A percentile compares a stretch with the other conserved stretches of the same genome.
These are phyloP conservation scores for Gerris lacustris DNA, from an alignment of 2,888 invertebrate species.

Conservation along the genomic window DNA sequence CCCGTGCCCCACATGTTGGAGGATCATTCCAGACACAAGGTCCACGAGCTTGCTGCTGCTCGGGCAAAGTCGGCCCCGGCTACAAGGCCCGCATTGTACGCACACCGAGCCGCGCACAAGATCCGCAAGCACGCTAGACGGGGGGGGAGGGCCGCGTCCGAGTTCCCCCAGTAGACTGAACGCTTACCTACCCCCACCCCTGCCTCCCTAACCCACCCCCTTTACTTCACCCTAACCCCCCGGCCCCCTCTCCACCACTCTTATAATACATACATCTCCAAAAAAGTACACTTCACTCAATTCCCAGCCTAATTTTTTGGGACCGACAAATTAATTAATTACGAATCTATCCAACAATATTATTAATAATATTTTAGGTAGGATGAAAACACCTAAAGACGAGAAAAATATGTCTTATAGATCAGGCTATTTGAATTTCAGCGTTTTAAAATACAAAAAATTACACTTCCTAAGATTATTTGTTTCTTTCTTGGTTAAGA, in stretches of 20 bases:
- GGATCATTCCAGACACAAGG: constrained; percentile 5
- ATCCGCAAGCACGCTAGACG: background rate
- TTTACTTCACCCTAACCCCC: background rate
- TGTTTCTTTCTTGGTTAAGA: no score
- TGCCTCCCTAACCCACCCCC: background rate
- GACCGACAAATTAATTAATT: no score
- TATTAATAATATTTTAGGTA: no score
- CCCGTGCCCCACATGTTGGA: constrained; percentile 60
- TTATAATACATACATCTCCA: background rate
- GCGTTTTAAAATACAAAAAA: no score
- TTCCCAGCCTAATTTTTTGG: no score
- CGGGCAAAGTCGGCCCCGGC: background rate
- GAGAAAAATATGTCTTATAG: no score
- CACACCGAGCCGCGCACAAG: constrained; percentile 2
- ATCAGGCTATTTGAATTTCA: no score
- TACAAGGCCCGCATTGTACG: constrained; percentile 2
- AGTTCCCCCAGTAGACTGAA: constrained; percentile 2
- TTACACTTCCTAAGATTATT: no score
- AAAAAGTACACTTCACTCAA: background rate
- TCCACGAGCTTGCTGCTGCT: background rate
- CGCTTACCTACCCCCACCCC: constrained; percentile 1
- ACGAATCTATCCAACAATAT: no score
- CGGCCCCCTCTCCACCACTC: background rate
- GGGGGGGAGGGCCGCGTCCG: constrained; percentile 2
- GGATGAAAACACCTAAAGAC: no score